These are phyloP conservation scores for Phocides pigmalion DNA, from an alignment of 1,140 invertebrate species.

Conservation along the genomic window DNA sequence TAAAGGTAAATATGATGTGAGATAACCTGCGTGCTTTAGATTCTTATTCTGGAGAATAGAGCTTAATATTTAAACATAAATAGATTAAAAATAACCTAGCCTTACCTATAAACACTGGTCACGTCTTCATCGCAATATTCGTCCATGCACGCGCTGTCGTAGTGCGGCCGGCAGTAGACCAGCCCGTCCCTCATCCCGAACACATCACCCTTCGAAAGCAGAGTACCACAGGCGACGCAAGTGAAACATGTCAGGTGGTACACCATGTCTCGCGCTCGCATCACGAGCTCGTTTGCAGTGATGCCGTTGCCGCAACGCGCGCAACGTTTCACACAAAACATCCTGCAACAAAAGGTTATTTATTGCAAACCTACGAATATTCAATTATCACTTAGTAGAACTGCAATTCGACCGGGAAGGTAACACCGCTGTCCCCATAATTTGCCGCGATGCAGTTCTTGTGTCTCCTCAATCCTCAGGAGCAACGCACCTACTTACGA, in stretches of 20 bases:
- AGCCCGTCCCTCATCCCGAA: conserved; percentile 93
- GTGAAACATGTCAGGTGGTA: conserved; percentile 97
- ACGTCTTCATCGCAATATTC: conserved; percentile 85
- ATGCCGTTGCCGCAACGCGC: conserved; percentile 93
- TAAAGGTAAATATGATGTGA: too few relatives aligned
- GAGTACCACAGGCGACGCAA: conserved; percentile 92
- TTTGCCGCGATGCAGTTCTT: too few relatives aligned
- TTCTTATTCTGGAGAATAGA: too few relatives aligned
- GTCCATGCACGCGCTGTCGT: conserved; percentile 83
- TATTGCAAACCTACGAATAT: background rate
- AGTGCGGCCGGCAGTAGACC: conserved; percentile 90
- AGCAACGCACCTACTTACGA: too few relatives aligned
- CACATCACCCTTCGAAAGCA: conserved; percentile 93
- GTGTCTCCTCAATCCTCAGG: too few relatives aligned
- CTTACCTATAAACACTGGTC: conserved; percentile 74
- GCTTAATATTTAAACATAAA: too few relatives aligned
- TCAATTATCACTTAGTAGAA: background rate
- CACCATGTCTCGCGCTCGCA: conserved; percentile 94
- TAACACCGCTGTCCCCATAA: too few relatives aligned
- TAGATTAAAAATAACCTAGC: background rate
- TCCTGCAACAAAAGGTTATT: conserved; percentile 81
- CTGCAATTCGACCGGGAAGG: too few relatives aligned
- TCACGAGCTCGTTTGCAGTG: conserved; percentile 95
- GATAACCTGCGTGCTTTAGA: too few relatives aligned
- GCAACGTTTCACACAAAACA: conserved; percentile 92